Evolutionary conservation across 2,888 invertebrate species (phyloP), one percentile per base, ranked within the genome.

Genomic region (Tholera decimalis): DNA sequence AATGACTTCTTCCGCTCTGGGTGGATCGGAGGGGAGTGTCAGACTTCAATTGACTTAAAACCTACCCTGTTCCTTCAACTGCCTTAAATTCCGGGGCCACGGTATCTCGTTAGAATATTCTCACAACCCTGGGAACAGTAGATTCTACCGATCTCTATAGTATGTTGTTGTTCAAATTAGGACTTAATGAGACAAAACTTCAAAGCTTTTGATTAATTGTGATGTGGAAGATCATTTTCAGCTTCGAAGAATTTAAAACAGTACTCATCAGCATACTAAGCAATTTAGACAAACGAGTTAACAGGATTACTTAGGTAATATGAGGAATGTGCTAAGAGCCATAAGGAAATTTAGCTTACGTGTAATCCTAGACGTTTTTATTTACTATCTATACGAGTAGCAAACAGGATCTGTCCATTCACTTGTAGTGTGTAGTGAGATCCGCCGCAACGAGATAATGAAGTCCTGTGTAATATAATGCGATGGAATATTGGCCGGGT

Each of bases 391-490:
- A 63, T 57, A 67, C 37, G 67, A 83, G 69, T 71, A 77, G 71
- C 65, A 73, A 80, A 77, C 80, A 80, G 72, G 79, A 83, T 80
- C 73, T 84, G 81, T 83, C 77, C 83, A 85, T 85, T 83, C 79
- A 84, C 62, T 73, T 78, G 77, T 69, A 67, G 67, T 70, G 70
- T 56, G 66, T 74, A 78, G 82, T 77, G 65, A 85, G 80, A 85
- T 83, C 83, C 80, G 80, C 80, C 80, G 82, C 83, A 79, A 78
- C 70, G 73, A 85, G 82, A 86, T 90, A 89, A 89, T 89, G 85
- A 91, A 83, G 86, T 88, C 84, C 83, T 85, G 79, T 70, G 83
- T 84, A 85, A 88, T 83, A 84, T 85, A 88, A 88, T 82, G 82
- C 82, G 75, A 70, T 82, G 80, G 86, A 80, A 83, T 87, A 86